phyloP scores from a whole-genome alignment of 2,113 vertebrate species.

The Campylorhamphus procurvoides region DNA sequence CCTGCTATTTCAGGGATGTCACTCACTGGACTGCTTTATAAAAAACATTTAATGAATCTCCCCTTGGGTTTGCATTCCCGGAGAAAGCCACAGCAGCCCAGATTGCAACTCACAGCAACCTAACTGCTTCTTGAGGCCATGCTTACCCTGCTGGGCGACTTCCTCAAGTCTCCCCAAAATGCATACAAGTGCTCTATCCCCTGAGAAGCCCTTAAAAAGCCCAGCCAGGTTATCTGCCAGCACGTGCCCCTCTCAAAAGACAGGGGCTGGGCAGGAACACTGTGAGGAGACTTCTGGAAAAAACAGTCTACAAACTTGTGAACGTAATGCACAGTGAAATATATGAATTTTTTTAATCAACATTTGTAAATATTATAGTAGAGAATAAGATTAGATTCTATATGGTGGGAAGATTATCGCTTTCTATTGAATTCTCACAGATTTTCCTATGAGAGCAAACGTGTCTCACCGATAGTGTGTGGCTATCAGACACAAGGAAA shows the following conservation, averaged over 20 bases:
- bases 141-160: rapidly evolving
- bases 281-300: background rate
- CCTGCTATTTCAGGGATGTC: background rate
- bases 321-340: background rate
- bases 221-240: rapidly evolving
- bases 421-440: background rate
- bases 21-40: background rate
- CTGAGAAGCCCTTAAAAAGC: background rate
- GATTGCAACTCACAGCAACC: background rate
- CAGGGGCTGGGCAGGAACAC: background rate
- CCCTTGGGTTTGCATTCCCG: background rate
- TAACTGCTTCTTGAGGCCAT: background rate
- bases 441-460: background rate
- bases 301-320: background rate
- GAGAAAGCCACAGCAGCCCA: background rate
- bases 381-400: background rate
- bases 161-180: background rate
- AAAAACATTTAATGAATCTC: background rate
- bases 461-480: slow-evolving; percentile 33
- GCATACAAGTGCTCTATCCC: rapidly evolving
- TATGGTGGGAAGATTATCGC: background rate
- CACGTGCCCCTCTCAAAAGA: background rate
- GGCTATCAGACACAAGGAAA: slow-evolving; percentile 69
- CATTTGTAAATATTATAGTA: background rate
- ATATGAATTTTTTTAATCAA: background rate